Evolutionary conservation across 2,888 invertebrate genomes (phyloP).

Genomic region (Dasypogon diadema): DNA sequence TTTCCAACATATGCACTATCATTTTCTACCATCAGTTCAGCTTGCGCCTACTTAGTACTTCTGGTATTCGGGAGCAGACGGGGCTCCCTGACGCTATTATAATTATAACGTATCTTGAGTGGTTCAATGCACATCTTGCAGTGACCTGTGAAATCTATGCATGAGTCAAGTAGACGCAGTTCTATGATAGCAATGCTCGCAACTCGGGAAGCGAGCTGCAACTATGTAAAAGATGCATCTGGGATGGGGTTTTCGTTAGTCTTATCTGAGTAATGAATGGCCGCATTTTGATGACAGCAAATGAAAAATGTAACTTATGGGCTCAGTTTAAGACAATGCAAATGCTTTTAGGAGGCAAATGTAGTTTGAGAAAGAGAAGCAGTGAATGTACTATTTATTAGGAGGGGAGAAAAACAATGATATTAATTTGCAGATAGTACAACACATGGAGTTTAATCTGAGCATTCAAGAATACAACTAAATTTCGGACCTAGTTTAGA

Average conservation of each 20-base stretch:
- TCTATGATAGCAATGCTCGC: background rate
- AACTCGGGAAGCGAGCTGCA: background rate
- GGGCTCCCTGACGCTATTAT: background rate
- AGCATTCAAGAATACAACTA: too few species aligned
- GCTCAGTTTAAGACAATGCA: slow-evolving; percentile 38
- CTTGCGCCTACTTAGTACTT: background rate
- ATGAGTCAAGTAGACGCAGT: slow-evolving; percentile 33
- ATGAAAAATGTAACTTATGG: slow-evolving; percentile 44
- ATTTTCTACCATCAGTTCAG: slow-evolving; percentile 4
- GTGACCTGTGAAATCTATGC: slow-evolving; percentile 33
- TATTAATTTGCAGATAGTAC: too few species aligned
- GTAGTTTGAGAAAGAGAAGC: background rate
- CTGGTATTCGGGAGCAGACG: background rate
- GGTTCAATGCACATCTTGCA: slow-evolving; percentile 42
- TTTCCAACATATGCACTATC: background rate
- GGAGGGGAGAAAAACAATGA: too few species aligned
- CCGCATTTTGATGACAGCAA: slow-evolving; percentile 47
- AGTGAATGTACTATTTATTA: too few species aligned
- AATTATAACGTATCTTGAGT: slow-evolving; percentile 27
- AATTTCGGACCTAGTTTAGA: too few species aligned
- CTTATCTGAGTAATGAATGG: slow-evolving; percentile 48
- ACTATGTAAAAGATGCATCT: background rate
- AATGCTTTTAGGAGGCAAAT: slow-evolving; percentile 20
- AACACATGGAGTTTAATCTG: too few species aligned
- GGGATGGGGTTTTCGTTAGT: slow-evolving; percentile 38